phyloP scores from a whole-genome alignment of 2,888 invertebrate genomes.

The Netelia fuscicornis region DNA sequence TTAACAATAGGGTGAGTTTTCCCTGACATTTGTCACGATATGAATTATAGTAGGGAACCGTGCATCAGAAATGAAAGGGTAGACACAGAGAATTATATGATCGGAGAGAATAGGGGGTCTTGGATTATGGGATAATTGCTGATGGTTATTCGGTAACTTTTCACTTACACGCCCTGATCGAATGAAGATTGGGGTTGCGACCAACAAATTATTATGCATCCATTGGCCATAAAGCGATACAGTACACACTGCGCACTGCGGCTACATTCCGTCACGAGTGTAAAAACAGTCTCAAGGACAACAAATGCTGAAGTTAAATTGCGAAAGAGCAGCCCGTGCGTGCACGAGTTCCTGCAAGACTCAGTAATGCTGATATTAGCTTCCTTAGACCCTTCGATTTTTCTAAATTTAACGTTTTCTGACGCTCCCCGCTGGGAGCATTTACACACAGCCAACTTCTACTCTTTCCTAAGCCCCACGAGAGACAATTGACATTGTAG shows the following conservation, averaged over 20 bases:
- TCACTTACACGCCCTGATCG: not conserved
- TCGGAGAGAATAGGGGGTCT: not conserved
- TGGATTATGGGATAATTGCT: conserved; percentile 5
- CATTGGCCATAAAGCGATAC: no score
- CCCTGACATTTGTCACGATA: no score
- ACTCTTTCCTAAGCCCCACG: conserved; percentile 32
- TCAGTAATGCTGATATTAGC: conserved; percentile 67
- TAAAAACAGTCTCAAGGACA: no score
- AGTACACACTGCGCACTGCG: no score
- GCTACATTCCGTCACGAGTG: no score
- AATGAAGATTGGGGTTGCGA: not conserved
- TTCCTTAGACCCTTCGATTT: conserved; percentile 71
- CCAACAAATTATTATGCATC: not conserved
- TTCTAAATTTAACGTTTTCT: conserved; percentile 76
- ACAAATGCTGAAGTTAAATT: no score
- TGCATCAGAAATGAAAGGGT: not conserved
- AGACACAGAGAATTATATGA: not conserved
- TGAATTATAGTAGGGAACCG: no score
- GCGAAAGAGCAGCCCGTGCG: no score
- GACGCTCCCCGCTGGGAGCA: not conserved
- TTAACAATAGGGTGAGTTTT: not conserved
- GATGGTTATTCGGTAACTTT: conserved; percentile 25
- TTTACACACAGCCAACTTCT: conserved; percentile 3
- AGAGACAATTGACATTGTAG: conserved; percentile 31
- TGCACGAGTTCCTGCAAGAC: not conserved